phyloP scores from a whole-genome alignment of 2,113 vertebrate genomes.

The Raja brachyura region DNA sequence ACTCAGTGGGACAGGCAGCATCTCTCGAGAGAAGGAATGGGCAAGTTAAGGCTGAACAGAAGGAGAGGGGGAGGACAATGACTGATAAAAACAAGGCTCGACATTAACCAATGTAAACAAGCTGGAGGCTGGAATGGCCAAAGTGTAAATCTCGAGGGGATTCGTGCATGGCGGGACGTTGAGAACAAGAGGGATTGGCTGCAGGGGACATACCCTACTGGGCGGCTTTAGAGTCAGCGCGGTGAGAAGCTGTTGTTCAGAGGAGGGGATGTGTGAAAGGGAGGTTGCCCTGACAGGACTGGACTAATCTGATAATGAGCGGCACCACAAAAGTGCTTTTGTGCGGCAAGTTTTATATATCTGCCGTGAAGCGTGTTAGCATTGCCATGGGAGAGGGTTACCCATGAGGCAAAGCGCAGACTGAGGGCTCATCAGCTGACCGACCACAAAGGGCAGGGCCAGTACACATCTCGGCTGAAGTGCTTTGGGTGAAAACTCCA shows the following conservation, averaged over 20 bases:
- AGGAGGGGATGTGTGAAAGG: slow-evolving; percentile 14
- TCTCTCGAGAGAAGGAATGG: too few species aligned
- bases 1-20: too few species aligned
- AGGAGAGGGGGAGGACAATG: background rate
- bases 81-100: background rate
- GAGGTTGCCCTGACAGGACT: slow-evolving; percentile 6
- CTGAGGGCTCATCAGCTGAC: background rate
- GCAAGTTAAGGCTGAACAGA: background rate
- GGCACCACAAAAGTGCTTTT: slow-evolving; percentile 15
- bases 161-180: background rate
- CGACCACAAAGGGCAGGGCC: background rate
- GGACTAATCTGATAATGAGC: slow-evolving; percentile 30
- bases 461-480: background rate
- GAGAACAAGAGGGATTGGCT: background rate
- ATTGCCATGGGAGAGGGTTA: slow-evolving; percentile 10
- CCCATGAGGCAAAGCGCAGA: background rate
- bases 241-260: background rate
- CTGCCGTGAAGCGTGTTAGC: background rate
- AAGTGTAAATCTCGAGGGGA: background rate
- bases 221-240: background rate
- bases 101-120: background rate
- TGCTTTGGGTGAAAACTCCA: background rate
- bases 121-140: background rate
- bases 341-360: slow-evolving; percentile 19
- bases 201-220: background rate